Evolutionary conservation across 1,140 invertebrate genomes (phyloP).

Genomic region (Lepidotrigona ventralis): DNA sequence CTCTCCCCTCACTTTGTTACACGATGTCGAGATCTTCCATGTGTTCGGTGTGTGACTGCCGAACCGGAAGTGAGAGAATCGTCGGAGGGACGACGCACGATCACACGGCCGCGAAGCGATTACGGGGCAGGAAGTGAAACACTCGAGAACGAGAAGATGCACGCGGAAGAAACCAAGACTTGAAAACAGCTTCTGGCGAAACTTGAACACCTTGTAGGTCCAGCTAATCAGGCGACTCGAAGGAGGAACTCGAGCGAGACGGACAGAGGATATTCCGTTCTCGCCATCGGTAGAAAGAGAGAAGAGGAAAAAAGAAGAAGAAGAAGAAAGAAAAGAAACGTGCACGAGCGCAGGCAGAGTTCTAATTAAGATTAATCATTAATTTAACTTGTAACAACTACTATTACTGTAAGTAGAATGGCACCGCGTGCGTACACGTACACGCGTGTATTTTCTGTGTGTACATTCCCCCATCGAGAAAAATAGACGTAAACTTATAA

Average conservation of each 20-base stretch:
- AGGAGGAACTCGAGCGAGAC: too few species aligned
- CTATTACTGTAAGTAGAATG: conserved; percentile 31
- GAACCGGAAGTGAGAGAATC: not conserved
- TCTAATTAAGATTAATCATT: conserved; percentile 10
- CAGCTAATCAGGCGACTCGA: too few species aligned
- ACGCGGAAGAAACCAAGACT: too few species aligned
- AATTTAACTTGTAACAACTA: conserved; percentile 30
- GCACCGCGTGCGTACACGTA: conserved; percentile 3
- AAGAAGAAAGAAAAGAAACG: not conserved
- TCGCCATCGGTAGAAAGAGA: not conserved
- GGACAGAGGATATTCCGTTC: too few species aligned
- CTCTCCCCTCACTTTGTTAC: not conserved
- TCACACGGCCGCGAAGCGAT: too few species aligned
- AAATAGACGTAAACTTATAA: not conserved
- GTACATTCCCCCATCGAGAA: not conserved
- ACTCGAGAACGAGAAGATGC: too few species aligned
- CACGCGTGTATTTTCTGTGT: conserved; percentile 1
- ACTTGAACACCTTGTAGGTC: too few species aligned
- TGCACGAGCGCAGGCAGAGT: conserved; percentile 10
- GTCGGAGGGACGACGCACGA: not conserved
- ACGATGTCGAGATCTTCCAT: not conserved
- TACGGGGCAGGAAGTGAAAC: too few species aligned
- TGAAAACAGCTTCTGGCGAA: too few species aligned
- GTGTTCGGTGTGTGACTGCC: not conserved
- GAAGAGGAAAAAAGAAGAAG: too few species aligned